phyloP scores from a whole-genome alignment of 53 echinoderm and acorn worm genomes.

The Holothuria scabra region DNA sequence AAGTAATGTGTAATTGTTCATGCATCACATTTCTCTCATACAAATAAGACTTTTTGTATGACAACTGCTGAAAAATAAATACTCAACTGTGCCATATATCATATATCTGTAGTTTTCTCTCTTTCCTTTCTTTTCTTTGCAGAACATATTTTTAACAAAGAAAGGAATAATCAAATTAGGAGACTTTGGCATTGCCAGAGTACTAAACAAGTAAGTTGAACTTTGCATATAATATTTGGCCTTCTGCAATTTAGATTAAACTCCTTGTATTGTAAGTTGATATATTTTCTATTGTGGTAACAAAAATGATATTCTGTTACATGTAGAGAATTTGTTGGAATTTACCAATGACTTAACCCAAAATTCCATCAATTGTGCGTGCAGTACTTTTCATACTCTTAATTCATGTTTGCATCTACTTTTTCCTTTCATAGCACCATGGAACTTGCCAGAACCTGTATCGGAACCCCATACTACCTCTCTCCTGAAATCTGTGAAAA shows the following conservation, averaged over 20 bases:
- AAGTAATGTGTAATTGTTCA: no score
- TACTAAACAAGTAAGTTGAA: constrained; percentile 83
- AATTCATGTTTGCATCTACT: background rate
- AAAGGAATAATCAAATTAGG: constrained; percentile 92
- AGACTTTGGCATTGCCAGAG: constrained; percentile 97
- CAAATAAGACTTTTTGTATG: no score
- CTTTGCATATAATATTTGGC: background rate
- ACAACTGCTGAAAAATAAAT: no score
- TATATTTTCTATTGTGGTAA: no score
- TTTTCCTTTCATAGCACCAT: constrained; percentile 69
- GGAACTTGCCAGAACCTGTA: constrained; percentile 93
- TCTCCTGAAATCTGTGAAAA: constrained; percentile 97
- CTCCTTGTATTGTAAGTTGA: no score
- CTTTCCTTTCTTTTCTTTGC: constrained; percentile 37
- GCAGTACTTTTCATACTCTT: background rate
- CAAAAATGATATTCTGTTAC: no score
- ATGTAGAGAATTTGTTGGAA: no score
- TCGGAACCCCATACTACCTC: constrained; percentile 93
- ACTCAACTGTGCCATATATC: no score
- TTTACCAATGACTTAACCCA: no score
- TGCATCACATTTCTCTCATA: no score
- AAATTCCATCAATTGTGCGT: background rate
- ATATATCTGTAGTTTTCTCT: constrained; percentile 2
- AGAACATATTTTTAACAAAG: constrained; percentile 95
- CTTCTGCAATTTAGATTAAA: background rate